phyloP scores from a whole-genome alignment of 2,113 vertebrate species.

The Chrysochloris asiatica region DNA sequence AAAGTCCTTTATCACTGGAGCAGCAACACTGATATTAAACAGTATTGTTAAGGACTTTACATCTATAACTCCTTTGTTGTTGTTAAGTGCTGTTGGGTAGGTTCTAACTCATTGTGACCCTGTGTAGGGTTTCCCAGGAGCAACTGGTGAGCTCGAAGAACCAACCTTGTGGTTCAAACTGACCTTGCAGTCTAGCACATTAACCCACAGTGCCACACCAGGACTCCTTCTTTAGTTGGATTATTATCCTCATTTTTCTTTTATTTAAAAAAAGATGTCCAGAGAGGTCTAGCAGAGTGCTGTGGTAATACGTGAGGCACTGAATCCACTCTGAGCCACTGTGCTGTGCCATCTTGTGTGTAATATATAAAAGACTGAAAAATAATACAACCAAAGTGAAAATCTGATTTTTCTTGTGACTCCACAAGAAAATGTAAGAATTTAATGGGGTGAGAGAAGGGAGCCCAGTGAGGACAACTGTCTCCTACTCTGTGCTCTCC shows the following conservation, averaged over 20 bases:
- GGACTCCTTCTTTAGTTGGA: no score
- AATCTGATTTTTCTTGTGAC: neutral
- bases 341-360: no score
- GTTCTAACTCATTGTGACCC: no score
- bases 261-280: neutral
- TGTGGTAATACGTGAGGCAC: neutral
- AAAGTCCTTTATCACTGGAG: rapidly evolving
- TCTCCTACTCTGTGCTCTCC: rapidly evolving
- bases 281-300: neutral
- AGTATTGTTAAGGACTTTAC: neutral
- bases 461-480: neutral
- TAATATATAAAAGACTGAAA: neutral
- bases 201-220: no score
- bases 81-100: no score
- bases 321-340: neutral
- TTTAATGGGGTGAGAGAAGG: no score
- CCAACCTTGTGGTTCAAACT: no score
- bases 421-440: neutral
- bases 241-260: neutral
- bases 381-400: neutral
- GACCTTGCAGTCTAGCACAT: no score
- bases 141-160: no score
- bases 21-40: neutral
- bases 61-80: neutral
- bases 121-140: no score